Base-by-base conservation (phyloP, 2,113 vertebrate genomes). In the Azemiops feae region DNA sequence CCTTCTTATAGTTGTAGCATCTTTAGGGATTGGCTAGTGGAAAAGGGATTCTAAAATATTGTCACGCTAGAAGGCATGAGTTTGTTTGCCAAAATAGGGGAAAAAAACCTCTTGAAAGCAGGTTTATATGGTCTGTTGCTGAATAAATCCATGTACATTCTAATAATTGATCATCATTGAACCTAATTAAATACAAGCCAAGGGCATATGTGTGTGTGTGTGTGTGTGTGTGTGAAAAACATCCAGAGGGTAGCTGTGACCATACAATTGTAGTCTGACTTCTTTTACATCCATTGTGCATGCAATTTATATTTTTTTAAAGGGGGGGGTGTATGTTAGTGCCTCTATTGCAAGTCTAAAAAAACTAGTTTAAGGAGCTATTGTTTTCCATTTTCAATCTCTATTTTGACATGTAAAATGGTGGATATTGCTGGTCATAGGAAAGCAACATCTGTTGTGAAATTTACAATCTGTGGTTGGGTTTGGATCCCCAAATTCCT, bases 21-120 rank as follows among this genome's bases (percentile, higher is more conserved):
- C 89, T 20, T 93, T 86, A 91, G 85, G 60, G 58, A 90, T n/a
- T 94, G 91, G 55, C 14, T 27, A 88, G 52, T 89, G 30, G 57
- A 60, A 94, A 93, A 86, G 88, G 22, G 2, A 92, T 90, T 74
- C 20, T 91, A 5, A 12, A 5, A 9, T 30, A 57, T 27, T 27
- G 0, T 47, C 45, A 93, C 55, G 88, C 57, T 92, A 89, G 45
- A 45, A 20, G 47, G 7, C 3, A 1, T 81, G 18, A 22, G 20
- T 9, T 43, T 50, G 57, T 39, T 39, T 64, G 91, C 57, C 52
- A 39, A 92, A 53, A 43, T 12, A 9, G 69, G 69, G 1, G 18
- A 39, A 3, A 20, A 18, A 18, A 18, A 7, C 10, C 30, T 25
- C 22, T 34, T 30, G 23, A 43, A 18, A 53, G 52, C 43, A 16